Conservation (phyloP, 2,797 vertebrate species). For the Clarias laeviceps region DNA sequence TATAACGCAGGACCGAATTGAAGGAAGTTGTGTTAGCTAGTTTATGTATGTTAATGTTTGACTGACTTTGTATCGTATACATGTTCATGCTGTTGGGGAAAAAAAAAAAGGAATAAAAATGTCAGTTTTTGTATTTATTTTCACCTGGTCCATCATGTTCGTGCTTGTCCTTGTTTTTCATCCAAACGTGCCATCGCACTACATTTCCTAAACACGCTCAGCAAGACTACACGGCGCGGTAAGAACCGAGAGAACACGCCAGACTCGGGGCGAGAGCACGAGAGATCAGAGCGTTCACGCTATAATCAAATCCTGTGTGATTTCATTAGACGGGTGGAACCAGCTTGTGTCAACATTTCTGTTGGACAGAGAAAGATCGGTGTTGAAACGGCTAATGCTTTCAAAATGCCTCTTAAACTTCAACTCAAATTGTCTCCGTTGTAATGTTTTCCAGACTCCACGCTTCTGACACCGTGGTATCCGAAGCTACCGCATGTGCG, state of each 20-base stretch:
- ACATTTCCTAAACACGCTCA: neutral
- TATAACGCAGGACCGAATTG: neutral
- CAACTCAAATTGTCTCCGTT: slow-evolving; percentile 28
- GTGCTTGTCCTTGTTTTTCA: neutral
- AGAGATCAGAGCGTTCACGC: slow-evolving; percentile 25
- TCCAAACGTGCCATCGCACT: neutral
- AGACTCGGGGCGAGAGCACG: neutral
- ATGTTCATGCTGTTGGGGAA: neutral
- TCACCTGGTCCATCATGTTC: neutral
- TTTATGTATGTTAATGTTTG: neutral
- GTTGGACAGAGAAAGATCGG: slow-evolving; percentile 39
- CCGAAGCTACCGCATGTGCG: neutral
- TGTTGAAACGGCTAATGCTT: slow-evolving; percentile 58
- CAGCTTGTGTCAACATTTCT: slow-evolving; percentile 53
- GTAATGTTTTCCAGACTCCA: slow-evolving; percentile 48
- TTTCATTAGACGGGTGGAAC: slow-evolving; percentile 41
- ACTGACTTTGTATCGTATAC: neutral
- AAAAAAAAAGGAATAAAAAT: neutral
- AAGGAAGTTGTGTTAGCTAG: no score
- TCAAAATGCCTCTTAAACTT: slow-evolving; percentile 47
- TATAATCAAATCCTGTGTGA: slow-evolving; percentile 52
- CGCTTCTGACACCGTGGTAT: slow-evolving; percentile 6
- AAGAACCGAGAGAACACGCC: neutral
- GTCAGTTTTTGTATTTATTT: neutral
- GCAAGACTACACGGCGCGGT: neutral